Evolutionary conservation across 2,113 vertebrate species (phyloP).

Genomic region (Struthio camelus): DNA sequence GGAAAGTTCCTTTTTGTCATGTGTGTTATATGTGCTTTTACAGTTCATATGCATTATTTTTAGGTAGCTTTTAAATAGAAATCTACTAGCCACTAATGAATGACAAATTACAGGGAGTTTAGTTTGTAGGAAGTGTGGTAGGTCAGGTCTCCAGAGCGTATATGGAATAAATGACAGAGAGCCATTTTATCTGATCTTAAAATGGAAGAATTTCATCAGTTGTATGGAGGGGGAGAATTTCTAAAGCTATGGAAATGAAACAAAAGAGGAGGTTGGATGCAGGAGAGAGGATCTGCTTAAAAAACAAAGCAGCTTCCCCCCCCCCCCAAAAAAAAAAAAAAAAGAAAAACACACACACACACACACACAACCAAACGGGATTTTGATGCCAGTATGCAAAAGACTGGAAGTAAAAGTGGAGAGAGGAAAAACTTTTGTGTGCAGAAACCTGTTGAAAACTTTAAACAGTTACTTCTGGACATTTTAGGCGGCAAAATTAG

Average conservation of each 20-base stretch:
- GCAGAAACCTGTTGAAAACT: neutral
- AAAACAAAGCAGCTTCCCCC: neutral
- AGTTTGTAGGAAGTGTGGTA: neutral
- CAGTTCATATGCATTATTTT: neutral
- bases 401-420: neutral
- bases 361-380: no score
- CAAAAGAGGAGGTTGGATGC: neutral
- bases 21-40: neutral
- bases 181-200: neutral
- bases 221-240: neutral
- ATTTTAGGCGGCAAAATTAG: neutral
- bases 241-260: neutral
- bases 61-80: neutral
- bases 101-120: neutral
- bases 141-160: neutral
- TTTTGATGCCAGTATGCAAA: neutral
- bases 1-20: neutral
- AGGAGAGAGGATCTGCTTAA: neutral
- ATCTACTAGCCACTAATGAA: neutral
- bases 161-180: neutral
- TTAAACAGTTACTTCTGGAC: neutral
- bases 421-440: neutral
- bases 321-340: no score
- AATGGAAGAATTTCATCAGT: neutral
- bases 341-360: no score